These are phyloP conservation scores for Remorina albescens DNA, from an alignment of 2,797 vertebrate genomes.

Conservation along the genomic window DNA sequence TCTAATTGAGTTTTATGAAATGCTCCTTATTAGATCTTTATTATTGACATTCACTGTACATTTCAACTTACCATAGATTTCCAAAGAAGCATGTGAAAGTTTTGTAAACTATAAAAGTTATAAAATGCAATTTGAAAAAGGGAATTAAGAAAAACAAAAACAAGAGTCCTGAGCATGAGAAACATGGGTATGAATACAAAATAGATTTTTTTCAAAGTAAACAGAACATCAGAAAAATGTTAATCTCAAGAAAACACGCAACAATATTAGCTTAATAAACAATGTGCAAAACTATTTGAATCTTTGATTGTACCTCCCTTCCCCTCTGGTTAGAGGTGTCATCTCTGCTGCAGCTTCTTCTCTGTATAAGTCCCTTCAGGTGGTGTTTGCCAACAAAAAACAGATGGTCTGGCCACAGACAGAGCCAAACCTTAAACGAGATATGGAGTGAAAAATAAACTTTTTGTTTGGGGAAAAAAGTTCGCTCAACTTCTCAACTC, in stretches of 20 bases:
- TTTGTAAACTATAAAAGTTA: background rate
- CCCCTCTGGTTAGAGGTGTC: constrained; percentile 27
- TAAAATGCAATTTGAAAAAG: background rate
- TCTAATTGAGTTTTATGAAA: background rate
- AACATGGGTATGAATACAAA: background rate
- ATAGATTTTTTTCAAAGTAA: background rate
- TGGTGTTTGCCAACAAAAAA: constrained; percentile 29
- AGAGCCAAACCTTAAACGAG: constrained; percentile 39
- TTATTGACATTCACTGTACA: background rate
- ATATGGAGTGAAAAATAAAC: constrained; percentile 11
- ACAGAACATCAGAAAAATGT: background rate
- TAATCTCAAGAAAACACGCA: background rate
- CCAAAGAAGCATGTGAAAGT: background rate
- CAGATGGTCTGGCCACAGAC: constrained; percentile 41
- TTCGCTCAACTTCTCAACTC: constrained; percentile 5
- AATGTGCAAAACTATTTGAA: background rate
- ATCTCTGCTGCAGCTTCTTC: constrained; percentile 26
- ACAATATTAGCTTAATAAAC: background rate
- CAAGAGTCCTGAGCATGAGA: background rate
- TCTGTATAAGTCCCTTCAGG: constrained; percentile 24
- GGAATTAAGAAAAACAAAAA: background rate
- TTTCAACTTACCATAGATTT: background rate
- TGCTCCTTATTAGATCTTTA: background rate
- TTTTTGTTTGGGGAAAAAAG: constrained; percentile 2
- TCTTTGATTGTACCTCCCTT: background rate